A percentile compares a stretch with the other conserved stretches of the same genome.
Conservation (phyloP, 1,140 invertebrate genomes). For the Proales similis region DNA sequence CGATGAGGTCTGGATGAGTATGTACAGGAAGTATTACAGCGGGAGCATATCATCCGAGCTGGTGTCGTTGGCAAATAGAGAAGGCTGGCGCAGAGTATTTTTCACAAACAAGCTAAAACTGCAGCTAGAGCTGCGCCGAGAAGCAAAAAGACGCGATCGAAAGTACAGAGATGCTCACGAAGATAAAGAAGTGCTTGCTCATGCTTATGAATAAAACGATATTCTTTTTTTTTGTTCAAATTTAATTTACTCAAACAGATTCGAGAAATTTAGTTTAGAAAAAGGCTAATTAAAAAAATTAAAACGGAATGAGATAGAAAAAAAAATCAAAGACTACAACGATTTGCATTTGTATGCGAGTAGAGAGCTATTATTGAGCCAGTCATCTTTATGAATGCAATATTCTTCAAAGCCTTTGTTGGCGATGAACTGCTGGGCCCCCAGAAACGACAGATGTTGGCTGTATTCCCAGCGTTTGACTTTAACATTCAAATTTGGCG, state of each 20-base stretch:
- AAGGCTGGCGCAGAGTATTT: slow-evolving; percentile 33
- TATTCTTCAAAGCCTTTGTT: slow-evolving; percentile 13
- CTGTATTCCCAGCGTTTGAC: slow-evolving; percentile 43
- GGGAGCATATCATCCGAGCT: slow-evolving; percentile 17
- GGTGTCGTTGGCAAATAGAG: not conserved
- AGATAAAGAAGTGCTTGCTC: too few species aligned
- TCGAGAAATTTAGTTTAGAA: too few species aligned
- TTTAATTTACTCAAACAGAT: too few species aligned
- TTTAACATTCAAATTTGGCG: slow-evolving; percentile 59
- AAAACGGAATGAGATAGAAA: too few species aligned
- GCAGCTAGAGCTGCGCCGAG: too few species aligned
- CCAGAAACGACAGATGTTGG: slow-evolving; percentile 30
- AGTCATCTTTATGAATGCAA: slow-evolving; percentile 22
- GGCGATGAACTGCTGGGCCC: slow-evolving; percentile 22
- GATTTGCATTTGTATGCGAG: too few species aligned
- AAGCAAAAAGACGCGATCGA: too few species aligned
- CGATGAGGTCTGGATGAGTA: slow-evolving; percentile 17
- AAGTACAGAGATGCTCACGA: too few species aligned
- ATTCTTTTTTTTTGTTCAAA: too few species aligned
- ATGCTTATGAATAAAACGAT: too few species aligned
- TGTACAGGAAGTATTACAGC: slow-evolving; percentile 17
- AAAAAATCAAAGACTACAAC: too few species aligned
- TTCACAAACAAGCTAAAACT: slow-evolving; percentile 34
- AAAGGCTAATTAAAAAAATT: too few species aligned
- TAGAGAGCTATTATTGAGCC: not conserved